Percentiles rank a stretch among this genome's conserved stretches.
phyloP scores from a whole-genome alignment of 2,888 invertebrate species.

The Eueremaeus valkanovi region DNA sequence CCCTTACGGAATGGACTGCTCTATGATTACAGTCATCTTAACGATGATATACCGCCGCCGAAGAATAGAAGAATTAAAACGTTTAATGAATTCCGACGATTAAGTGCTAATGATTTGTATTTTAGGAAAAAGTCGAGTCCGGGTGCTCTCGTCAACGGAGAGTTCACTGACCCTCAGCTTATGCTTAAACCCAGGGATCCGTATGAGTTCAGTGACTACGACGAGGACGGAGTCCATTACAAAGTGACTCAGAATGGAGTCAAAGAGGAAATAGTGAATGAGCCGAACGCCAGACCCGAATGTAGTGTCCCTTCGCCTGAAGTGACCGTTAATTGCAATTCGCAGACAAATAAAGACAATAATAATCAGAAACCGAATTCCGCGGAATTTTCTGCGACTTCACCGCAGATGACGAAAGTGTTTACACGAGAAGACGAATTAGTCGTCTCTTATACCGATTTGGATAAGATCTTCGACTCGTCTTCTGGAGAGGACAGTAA shows the following conservation, averaged over 20 bases:
- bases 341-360: constrained; percentile 44
- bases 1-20: constrained; percentile 27
- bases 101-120: constrained; percentile 26
- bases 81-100: constrained; percentile 15
- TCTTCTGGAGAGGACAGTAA: constrained; percentile 77
- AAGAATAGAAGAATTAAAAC: constrained; percentile 44
- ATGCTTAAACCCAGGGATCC: constrained; percentile 57
- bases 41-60: constrained; percentile 36
- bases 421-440: constrained; percentile 66
- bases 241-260: constrained; percentile 11
- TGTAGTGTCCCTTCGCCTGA: constrained; percentile 12
- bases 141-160: constrained; percentile 11
- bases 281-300: not conserved
- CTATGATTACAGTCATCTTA: constrained; percentile 39
- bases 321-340: constrained; percentile 6
- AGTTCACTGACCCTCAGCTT: not conserved
- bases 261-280: not conserved
- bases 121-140: constrained; percentile 27
- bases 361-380: constrained; percentile 43
- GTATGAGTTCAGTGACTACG: constrained; percentile 66
- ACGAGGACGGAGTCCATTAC: constrained; percentile 43
- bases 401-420: constrained; percentile 46
- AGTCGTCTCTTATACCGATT: constrained; percentile 79
- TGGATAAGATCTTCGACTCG: constrained; percentile 91
- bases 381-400: constrained; percentile 33